Evolutionary conservation across 2,888 invertebrate genomes (phyloP).

Genomic region (Agriopis leucophaearia): DNA sequence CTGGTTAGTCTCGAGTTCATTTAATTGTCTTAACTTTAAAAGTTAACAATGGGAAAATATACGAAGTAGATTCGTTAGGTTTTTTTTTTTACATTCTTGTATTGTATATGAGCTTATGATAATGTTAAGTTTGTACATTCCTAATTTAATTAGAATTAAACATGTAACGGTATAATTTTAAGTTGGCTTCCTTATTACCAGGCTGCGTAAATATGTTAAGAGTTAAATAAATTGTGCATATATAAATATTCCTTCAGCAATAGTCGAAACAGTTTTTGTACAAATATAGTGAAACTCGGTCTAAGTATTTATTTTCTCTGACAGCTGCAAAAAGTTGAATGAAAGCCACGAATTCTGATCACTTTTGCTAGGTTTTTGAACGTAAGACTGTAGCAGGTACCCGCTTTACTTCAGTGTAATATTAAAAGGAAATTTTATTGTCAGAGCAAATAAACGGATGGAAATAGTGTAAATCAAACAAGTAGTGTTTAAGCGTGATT

Average conservation of each 20-base stretch:
- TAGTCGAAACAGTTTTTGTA: conserved; percentile 27
- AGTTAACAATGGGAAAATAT: conserved; percentile 39
- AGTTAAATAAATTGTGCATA: conserved; percentile 16
- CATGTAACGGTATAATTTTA: conserved; percentile 36
- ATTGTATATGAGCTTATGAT: conserved; percentile 50
- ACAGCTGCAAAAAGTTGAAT: too few species aligned
- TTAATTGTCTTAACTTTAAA: conserved; percentile 36
- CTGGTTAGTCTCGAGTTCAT: conserved; percentile 18
- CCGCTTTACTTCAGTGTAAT: too few species aligned
- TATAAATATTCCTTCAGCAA: conserved; percentile 25
- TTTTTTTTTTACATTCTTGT: conserved; percentile 50
- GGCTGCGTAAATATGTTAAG: conserved; percentile 24
- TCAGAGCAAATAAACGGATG: background rate
- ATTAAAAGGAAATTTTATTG: too few species aligned
- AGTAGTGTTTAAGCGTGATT: background rate
- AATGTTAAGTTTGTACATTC: conserved; percentile 79
- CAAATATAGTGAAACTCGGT: conserved; percentile 9
- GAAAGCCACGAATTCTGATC: too few species aligned
- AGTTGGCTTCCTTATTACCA: conserved; percentile 35
- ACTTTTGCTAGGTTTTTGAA: too few species aligned
- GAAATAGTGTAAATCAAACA: background rate
- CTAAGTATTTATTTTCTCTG: too few species aligned
- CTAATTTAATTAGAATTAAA: conserved; percentile 61
- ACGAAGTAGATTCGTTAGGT: conserved; percentile 44
- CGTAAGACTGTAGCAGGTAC: too few species aligned